phyloP scores from a whole-genome alignment of 2,888 invertebrate species.

The Embidobia sp. region DNA sequence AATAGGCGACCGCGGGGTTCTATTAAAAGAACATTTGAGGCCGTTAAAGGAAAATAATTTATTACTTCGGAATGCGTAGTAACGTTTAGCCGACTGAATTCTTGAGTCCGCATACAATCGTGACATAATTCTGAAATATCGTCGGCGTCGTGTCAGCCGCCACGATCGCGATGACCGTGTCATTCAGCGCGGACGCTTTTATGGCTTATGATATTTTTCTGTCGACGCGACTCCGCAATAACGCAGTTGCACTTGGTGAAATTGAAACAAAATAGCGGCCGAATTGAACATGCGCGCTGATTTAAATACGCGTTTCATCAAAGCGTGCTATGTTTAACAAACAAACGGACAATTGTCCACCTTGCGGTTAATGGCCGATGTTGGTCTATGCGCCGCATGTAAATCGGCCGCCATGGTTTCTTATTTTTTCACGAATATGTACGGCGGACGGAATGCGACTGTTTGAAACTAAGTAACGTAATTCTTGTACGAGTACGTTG shows the following conservation, averaged over 20 bases:
- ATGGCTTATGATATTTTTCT: constrained; percentile 33
- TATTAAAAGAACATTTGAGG: constrained; percentile 30
- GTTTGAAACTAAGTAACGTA: too few relatives aligned
- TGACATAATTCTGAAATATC: constrained; percentile 46
- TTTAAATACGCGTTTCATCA: constrained; percentile 57
- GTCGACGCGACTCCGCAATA: too few relatives aligned
- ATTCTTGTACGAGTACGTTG: too few relatives aligned
- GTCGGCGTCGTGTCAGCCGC: too few relatives aligned
- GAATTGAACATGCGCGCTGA: too few relatives aligned
- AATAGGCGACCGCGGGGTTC: constrained; percentile 13
- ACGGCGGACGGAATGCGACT: too few relatives aligned
- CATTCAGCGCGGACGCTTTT: constrained; percentile 32
- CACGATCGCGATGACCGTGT: constrained; percentile 29
- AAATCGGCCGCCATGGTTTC: constrained; percentile 32
- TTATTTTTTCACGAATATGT: too few relatives aligned
- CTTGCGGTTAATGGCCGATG: constrained; percentile 48
- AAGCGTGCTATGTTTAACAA: too few relatives aligned
- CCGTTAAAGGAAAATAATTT: constrained; percentile 28
- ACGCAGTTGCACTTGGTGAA: constrained; percentile 15
- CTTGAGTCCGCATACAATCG: constrained; percentile 28
- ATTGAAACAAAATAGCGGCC: constrained; percentile 43
- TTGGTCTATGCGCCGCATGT: constrained; percentile 40
- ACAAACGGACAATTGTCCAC: constrained; percentile 30
- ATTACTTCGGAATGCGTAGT: constrained; percentile 26
- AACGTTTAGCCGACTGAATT: constrained; percentile 20